Evolutionary conservation across 2,113 vertebrate species (phyloP).

Genomic region (Carettochelys insculpta): DNA sequence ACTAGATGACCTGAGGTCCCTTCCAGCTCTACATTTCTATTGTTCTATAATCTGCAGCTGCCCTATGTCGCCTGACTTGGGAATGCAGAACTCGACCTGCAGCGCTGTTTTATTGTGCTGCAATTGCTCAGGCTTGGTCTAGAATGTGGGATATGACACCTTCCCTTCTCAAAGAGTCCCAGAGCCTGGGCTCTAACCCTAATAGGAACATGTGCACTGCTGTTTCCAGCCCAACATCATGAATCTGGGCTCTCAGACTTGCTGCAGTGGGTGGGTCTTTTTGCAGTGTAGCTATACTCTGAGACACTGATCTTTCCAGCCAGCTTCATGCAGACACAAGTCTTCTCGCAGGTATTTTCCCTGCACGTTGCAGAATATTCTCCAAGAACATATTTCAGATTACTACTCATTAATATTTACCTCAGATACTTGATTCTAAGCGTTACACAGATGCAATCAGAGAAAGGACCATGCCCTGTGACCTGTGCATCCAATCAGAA

Average conservation of each 20-base stretch:
- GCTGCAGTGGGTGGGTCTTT: background rate
- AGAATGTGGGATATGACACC: no score
- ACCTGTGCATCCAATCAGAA: background rate
- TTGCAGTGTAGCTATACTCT: background rate
- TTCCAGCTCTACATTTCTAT: no score
- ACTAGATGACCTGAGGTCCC: no score
- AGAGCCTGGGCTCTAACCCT: background rate
- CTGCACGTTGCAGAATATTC: background rate
- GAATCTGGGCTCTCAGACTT: background rate
- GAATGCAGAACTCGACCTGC: background rate
- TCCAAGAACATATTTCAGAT: background rate
- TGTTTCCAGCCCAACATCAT: background rate
- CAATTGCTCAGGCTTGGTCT: background rate
- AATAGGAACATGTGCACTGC: background rate
- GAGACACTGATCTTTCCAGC: background rate
- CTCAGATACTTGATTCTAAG: background rate
- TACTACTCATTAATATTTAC: background rate
- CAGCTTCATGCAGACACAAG: background rate
- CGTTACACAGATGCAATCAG: background rate
- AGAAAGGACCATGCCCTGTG: rapidly evolving
- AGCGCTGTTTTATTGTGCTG: background rate
- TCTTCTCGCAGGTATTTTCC: background rate
- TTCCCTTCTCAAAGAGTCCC: background rate
- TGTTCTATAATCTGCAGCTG: background rate
- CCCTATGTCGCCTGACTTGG: background rate